Percentiles rank a stretch among this genome's conserved stretches.
Evolutionary conservation across 2,888 invertebrate genomes (phyloP).

Genomic region (Nineta flava): DNA sequence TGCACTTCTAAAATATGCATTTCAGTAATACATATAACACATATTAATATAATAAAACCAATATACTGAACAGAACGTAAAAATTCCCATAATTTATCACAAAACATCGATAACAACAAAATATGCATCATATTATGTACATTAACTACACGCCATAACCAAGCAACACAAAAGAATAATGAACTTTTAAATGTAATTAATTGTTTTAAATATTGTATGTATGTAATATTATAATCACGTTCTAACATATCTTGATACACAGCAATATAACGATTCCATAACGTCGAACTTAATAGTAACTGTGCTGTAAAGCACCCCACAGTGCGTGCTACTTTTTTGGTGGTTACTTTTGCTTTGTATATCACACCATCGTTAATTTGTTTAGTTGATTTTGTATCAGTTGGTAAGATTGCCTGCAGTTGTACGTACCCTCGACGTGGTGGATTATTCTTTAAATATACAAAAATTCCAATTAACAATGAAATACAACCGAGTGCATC

Average conservation of each 20-base stretch:
- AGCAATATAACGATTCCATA: constrained; percentile 75
- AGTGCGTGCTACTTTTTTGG: constrained; percentile 47
- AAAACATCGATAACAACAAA: constrained; percentile 58
- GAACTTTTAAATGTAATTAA: constrained; percentile 50
- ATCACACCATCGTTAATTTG: constrained; percentile 34
- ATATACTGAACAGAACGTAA: constrained; percentile 50
- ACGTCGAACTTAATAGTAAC: constrained; percentile 54
- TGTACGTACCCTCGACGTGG: constrained; percentile 58
- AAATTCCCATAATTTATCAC: constrained; percentile 69
- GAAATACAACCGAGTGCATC: constrained; percentile 62
- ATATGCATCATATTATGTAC: constrained; percentile 63
- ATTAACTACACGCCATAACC: constrained; percentile 63
- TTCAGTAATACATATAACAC: constrained; percentile 54
- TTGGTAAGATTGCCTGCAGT: constrained; percentile 37
- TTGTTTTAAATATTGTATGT: constrained; percentile 35
- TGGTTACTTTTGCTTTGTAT: constrained; percentile 50
- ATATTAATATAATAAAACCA: constrained; percentile 51
- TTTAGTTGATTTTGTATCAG: constrained; percentile 22
- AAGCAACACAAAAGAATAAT: constrained; percentile 55
- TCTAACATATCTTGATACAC: constrained; percentile 64
- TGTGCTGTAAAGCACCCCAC: constrained; percentile 51
- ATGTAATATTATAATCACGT: constrained; percentile 33
- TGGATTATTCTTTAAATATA: constrained; percentile 55
- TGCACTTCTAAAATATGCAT: constrained; percentile 47
- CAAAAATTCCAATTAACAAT: constrained; percentile 49